Percentiles rank a stretch among this genome's conserved stretches.
phyloP scores from a whole-genome alignment of 2,888 invertebrate species.

The Harpagoxenus sublaevis region DNA sequence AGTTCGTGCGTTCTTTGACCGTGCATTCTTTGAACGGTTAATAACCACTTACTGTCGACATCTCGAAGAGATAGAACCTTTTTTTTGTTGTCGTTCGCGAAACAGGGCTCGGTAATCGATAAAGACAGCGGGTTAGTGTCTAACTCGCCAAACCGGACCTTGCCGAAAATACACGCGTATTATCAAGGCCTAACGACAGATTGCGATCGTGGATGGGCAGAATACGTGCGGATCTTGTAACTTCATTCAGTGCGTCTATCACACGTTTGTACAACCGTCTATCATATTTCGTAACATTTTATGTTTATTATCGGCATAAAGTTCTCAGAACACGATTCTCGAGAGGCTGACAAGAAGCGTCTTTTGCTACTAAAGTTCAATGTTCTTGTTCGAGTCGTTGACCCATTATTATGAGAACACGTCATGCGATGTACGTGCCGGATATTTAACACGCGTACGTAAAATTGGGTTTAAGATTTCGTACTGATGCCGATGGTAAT shows the following conservation, averaged over 20 bases:
- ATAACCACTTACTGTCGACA: conserved; percentile 48
- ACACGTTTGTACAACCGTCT: not conserved
- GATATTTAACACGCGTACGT: conserved; percentile 14
- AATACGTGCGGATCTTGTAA: not conserved
- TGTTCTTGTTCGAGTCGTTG: conserved; percentile 7
- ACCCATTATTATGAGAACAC: conserved; percentile 9
- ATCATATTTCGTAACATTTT: conserved; percentile 1
- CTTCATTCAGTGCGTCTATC: not conserved
- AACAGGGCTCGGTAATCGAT: conserved; percentile 70
- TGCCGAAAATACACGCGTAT: conserved; percentile 75
- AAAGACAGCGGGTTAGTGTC: conserved; percentile 70
- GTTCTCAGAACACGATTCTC: not conserved
- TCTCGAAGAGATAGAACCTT: conserved; percentile 26
- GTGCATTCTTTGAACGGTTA: conserved; percentile 28
- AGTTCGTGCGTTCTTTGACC: conserved; percentile 51
- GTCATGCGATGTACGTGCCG: not conserved
- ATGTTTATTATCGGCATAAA: not conserved
- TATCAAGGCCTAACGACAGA: not conserved
- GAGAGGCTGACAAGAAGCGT: not conserved
- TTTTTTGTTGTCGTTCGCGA: conserved; percentile 49
- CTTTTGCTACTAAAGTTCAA: conserved; percentile 37
- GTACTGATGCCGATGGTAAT: conserved; percentile 51
- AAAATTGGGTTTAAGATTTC: conserved; percentile 64
- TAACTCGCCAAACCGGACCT: conserved; percentile 82
- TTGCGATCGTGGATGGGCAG: conserved; percentile 21